Percentiles rank a stretch among this genome's conserved stretches.
Conservation (phyloP, 2,888 invertebrate species). For the Torymus texanus region DNA sequence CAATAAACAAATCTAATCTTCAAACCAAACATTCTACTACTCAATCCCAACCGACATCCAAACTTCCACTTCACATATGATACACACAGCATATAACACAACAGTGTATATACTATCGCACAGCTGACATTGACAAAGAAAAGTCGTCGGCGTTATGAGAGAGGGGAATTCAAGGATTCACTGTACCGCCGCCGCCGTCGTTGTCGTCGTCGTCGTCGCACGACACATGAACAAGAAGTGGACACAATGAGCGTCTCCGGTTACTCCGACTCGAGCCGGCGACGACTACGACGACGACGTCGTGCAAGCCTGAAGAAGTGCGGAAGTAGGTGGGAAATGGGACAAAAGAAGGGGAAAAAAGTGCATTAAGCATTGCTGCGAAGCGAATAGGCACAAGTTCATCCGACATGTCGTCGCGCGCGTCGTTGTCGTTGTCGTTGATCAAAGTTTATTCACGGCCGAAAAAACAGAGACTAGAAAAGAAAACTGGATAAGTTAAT, state of each 20-base stretch:
- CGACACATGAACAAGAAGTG: conserved; percentile 61
- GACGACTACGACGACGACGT: too few relatives aligned
- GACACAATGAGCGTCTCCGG: conserved; percentile 62
- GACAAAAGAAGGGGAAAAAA: conserved; percentile 57
- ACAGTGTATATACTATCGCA: conserved; percentile 34
- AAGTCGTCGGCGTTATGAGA: conserved; percentile 44
- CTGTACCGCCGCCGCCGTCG: too few relatives aligned
- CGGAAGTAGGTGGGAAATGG: conserved; percentile 56
- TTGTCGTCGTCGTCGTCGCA: conserved; percentile 4
- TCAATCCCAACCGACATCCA: too few relatives aligned
- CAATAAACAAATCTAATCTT: too few relatives aligned
- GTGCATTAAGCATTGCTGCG: conserved; percentile 61
- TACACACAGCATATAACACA: too few relatives aligned
- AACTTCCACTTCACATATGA: too few relatives aligned
- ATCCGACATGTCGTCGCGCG: conserved; percentile 34
- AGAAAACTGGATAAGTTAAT: conserved; percentile 20
- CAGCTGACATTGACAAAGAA: conserved; percentile 57
- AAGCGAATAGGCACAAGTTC: conserved; percentile 58
- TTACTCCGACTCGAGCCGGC: conserved; percentile 58
- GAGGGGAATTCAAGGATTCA: conserved; percentile 56
- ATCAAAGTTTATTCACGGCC: conserved; percentile 51
- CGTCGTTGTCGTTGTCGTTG: conserved; percentile 41
- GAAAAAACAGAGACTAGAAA: conserved; percentile 3
- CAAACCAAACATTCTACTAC: too few relatives aligned
- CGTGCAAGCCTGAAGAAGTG: conserved; percentile 44